These are phyloP conservation scores for Muntiacus muntjak DNA, from an alignment of 2,113 vertebrate genomes.

Conservation along the genomic window DNA sequence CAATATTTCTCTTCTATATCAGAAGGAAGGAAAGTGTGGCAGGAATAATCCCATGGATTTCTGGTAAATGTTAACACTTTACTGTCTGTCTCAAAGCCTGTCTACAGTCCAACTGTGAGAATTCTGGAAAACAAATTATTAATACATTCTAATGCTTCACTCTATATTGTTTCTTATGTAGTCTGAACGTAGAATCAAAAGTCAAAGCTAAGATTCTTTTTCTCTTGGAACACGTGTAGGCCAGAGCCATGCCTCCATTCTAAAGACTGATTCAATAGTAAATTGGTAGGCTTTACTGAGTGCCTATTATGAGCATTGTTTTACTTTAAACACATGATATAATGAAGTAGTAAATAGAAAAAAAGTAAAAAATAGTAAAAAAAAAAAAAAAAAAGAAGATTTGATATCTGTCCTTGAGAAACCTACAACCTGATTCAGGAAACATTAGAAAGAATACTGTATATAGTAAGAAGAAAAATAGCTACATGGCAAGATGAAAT, in stretches of 20 bases:
- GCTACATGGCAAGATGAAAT: not conserved
- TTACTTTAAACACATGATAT: not conserved
- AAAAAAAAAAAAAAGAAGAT: not conserved
- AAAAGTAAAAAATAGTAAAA: not conserved
- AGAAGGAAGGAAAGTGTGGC: not conserved
- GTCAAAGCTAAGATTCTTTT: not conserved
- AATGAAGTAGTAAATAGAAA: not conserved
- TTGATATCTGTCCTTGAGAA: not conserved
- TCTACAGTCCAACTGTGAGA: not conserved
- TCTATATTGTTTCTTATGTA: not conserved
- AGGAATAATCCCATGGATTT: not conserved
- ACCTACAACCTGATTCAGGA: conserved; percentile 14
- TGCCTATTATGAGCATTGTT: not conserved
- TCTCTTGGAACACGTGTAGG: not conserved
- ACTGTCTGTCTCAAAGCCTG: not conserved
- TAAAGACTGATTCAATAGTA: not conserved
- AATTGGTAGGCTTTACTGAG: not conserved
- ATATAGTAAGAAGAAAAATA: not conserved
- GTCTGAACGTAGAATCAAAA: not conserved
- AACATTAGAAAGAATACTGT: not conserved
- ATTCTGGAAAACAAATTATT: not conserved
- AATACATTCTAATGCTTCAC: not conserved
- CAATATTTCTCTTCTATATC: conserved; percentile 27
- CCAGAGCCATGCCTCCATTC: not conserved
- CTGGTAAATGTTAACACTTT: not conserved